Evolutionary conservation across 2,797 vertebrate species (phyloP).

Genomic region (Poecile montanus): DNA sequence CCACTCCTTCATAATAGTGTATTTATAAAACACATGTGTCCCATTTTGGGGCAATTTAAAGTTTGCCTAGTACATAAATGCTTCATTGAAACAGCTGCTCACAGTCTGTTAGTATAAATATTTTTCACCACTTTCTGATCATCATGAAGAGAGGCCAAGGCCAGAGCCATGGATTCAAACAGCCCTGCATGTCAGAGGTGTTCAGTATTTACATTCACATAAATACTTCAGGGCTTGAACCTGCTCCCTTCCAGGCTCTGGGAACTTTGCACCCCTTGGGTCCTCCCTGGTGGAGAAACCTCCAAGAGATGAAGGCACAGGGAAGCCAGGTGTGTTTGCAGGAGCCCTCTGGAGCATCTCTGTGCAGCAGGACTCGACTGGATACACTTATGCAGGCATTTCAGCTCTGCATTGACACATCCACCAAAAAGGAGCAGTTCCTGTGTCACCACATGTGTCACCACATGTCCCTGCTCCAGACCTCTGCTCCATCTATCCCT

Average conservation of each 20-base stretch:
- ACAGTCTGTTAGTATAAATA: constrained; percentile 54
- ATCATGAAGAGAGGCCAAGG: not conserved
- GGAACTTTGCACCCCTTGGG: not conserved
- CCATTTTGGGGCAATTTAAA: constrained; percentile 52
- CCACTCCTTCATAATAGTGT: constrained; percentile 9
- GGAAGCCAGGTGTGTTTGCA: not conserved
- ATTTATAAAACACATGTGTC: constrained; percentile 63
- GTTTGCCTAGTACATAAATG: constrained; percentile 35
- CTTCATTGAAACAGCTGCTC: constrained; percentile 67
- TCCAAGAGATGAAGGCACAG: not conserved
- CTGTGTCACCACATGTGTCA: not conserved
- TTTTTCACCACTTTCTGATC: constrained; percentile 49
- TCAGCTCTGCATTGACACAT: fast-evolving
- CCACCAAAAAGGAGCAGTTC: not conserved
- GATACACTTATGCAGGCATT: fast-evolving
- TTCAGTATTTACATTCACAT: not conserved
- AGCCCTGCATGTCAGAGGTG: not conserved
- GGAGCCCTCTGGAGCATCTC: not conserved
- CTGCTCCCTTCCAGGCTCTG: not conserved
- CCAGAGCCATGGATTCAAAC: not conserved
- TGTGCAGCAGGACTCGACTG: not conserved
- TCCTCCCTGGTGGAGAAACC: not conserved
- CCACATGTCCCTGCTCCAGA: not conserved
- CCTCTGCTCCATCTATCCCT: not conserved
- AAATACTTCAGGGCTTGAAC: not conserved